phyloP scores from a whole-genome alignment of 2,888 invertebrate species.

The Timandra comae region DNA sequence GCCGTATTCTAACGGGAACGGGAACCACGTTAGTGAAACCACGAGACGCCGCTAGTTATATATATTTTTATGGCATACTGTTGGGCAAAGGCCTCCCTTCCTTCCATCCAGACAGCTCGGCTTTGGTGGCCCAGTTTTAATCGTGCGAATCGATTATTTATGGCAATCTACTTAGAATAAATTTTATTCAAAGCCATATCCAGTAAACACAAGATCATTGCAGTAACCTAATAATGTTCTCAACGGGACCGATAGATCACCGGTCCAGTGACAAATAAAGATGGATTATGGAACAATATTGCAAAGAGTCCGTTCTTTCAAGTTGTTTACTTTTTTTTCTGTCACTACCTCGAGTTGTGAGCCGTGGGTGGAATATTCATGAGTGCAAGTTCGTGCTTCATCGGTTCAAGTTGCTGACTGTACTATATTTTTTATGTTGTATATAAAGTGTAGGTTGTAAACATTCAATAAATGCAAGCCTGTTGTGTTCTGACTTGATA shows the following conservation, averaged over 20 bases:
- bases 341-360: conserved; percentile 5
- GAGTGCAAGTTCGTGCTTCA: conserved; percentile 20
- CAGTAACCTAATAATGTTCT: conserved; percentile 31
- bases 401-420: conserved; percentile 15
- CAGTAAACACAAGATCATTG: conserved; percentile 10
- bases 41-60: too few relatives aligned
- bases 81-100: too few relatives aligned
- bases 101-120: too few relatives aligned
- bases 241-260: conserved; percentile 32
- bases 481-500: too few relatives aligned
- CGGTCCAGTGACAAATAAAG: conserved; percentile 37
- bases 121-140: too few relatives aligned
- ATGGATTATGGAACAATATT: conserved; percentile 34
- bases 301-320: conserved; percentile 13
- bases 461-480: too few relatives aligned
- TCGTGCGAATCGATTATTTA: too few relatives aligned
- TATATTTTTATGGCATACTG: too few relatives aligned
- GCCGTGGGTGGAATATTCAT: conserved; percentile 27
- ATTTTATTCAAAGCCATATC: conserved; percentile 15
- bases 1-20: too few relatives aligned
- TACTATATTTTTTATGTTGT: conserved; percentile 9
- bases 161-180: too few relatives aligned
- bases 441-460: too few relatives aligned
- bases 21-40: too few relatives aligned
- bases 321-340: conserved; percentile 25